Percentiles rank a stretch among this genome's conserved stretches.
These are phyloP conservation scores for Tachuris rubrigastra DNA, from an alignment of 2,113 vertebrate species.

Conservation along the genomic window DNA sequence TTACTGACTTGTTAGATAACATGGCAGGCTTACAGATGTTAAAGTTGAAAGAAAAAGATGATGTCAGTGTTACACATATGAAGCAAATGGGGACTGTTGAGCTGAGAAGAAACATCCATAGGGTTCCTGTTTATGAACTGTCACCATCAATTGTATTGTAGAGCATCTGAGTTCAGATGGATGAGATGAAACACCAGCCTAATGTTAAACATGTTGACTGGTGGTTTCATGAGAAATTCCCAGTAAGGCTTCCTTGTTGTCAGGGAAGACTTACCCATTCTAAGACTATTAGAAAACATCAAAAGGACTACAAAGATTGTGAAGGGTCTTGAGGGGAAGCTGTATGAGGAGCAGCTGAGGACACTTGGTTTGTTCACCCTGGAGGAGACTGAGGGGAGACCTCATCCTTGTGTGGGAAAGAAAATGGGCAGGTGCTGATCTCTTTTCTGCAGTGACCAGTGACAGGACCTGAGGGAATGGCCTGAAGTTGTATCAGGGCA, in stretches of 20 bases:
- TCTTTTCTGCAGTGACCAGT: not conserved
- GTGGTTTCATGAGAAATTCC: not conserved
- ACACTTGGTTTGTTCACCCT: not conserved
- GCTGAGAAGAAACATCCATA: not conserved
- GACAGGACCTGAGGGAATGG: not conserved
- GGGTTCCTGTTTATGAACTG: not conserved
- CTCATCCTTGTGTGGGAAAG: not conserved
- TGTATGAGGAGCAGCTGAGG: not conserved
- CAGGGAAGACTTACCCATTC: not conserved
- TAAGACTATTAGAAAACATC: not conserved
- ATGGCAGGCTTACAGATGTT: not conserved
- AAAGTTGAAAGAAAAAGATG: not conserved
- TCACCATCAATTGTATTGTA: not conserved
- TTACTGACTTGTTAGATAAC: not conserved
- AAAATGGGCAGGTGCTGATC: not conserved
- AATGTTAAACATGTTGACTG: not conserved
- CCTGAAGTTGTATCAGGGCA: not conserved
- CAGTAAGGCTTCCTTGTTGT: not conserved
- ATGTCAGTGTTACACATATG: not conserved
- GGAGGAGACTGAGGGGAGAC: not conserved
- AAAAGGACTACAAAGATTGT: not conserved
- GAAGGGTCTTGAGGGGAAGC: not conserved
- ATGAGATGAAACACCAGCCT: not conserved
- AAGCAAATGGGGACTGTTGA: not conserved
- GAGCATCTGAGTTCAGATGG: not conserved